Evolutionary conservation across 2,797 vertebrate species (phyloP).

Genomic region (Cetoscarus ocellatus): DNA sequence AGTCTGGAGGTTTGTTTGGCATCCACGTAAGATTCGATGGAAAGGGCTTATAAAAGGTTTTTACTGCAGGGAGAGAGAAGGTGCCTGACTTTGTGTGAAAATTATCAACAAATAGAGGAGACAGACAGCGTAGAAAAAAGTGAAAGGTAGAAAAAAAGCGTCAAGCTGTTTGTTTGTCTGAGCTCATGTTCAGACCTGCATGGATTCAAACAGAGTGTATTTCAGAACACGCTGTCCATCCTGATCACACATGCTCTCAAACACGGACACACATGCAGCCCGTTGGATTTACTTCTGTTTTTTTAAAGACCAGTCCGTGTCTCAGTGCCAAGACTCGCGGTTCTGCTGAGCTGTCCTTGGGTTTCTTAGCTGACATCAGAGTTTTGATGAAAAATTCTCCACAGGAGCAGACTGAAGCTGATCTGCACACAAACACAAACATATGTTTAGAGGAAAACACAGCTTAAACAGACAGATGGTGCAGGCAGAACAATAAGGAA

Average conservation of each 20-base stretch:
- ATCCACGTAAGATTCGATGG: too few relatives aligned
- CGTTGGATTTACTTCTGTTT: constrained; percentile 57
- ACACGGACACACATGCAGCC: constrained; percentile 19
- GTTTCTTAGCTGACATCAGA: constrained; percentile 60
- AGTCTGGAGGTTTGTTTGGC: too few relatives aligned
- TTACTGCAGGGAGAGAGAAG: background rate
- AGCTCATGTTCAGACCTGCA: background rate
- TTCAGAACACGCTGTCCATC: background rate
- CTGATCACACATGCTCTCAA: constrained; percentile 12
- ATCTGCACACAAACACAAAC: constrained; percentile 31
- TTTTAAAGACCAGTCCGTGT: constrained; percentile 26
- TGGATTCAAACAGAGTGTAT: background rate
- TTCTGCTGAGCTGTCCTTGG: constrained; percentile 61
- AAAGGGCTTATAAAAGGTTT: too few relatives aligned
- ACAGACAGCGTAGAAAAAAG: constrained; percentile 9
- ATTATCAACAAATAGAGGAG: constrained; percentile 19
- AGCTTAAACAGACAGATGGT: constrained; percentile 30
- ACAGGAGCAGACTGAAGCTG: constrained; percentile 24
- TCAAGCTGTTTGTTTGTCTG: background rate
- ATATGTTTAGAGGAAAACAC: constrained; percentile 18
- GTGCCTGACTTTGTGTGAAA: background rate
- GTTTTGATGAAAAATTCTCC: constrained; percentile 34
- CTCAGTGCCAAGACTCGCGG: constrained; percentile 47
- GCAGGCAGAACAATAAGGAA: constrained; percentile 2
- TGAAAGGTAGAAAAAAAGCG: background rate